Evolutionary conservation across 2,113 vertebrate genomes (phyloP).

Genomic region (Barbus barbus): DNA sequence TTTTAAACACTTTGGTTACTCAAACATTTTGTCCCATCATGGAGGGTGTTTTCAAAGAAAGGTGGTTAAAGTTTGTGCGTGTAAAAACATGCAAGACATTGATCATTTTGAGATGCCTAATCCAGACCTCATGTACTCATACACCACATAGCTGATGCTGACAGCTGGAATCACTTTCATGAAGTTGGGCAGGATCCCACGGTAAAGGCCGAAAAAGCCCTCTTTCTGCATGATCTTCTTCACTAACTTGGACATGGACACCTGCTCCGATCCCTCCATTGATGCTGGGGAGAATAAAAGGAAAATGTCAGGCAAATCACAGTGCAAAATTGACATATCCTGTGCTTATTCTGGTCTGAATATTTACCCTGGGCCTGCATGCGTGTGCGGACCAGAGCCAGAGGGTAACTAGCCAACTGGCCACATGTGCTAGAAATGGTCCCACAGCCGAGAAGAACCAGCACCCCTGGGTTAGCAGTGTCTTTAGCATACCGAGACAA

Average conservation of each 20-base stretch:
- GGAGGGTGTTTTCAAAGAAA: conserved; percentile 10
- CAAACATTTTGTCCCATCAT: background rate
- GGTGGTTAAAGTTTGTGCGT: background rate
- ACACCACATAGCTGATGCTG: conserved; percentile 98
- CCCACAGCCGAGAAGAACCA: conserved; percentile 89
- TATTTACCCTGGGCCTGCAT: conserved; percentile 97
- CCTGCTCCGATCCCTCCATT: conserved; percentile 82
- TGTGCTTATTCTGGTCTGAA: background rate
- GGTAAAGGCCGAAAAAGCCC: conserved; percentile 89
- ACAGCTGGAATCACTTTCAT: conserved; percentile 98
- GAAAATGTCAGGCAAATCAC: background rate
- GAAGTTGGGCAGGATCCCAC: conserved; percentile 96
- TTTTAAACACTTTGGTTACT: conserved; percentile 17
- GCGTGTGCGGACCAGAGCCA: conserved; percentile 91
- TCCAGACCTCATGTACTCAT: conserved; percentile 90
- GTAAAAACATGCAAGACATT: conserved; percentile 2
- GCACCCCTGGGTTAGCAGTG: conserved; percentile 88
- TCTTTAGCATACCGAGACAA: conserved; percentile 88
- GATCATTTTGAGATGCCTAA: conserved; percentile 82
- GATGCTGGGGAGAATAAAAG: conserved; percentile 75
- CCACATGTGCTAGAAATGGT: conserved; percentile 95
- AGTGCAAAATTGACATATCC: background rate
- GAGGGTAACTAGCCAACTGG: conserved; percentile 93
- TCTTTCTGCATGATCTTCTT: conserved; percentile 87
- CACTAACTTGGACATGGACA: conserved; percentile 86